A percentile compares a stretch with the other conserved stretches of the same genome.
phyloP scores from a whole-genome alignment of 2,888 invertebrate genomes.

The Spialia ferax region DNA sequence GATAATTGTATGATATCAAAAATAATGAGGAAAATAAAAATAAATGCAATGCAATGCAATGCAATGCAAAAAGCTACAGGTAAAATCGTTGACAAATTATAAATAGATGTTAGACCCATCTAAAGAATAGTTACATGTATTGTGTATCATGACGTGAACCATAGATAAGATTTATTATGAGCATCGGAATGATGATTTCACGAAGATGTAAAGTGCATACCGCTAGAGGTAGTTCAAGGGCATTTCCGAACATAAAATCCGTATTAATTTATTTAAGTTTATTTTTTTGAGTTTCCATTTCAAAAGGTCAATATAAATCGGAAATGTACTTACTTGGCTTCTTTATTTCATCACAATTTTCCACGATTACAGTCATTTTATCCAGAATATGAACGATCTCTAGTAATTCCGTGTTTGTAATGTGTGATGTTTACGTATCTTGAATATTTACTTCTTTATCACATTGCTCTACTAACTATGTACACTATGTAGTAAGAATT shows the following conservation, averaged over 20 bases:
- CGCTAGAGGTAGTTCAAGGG: too few species aligned
- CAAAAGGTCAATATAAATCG: background rate
- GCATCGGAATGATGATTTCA: too few species aligned
- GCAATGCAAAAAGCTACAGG: too few species aligned
- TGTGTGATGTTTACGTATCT: background rate
- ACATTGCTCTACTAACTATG: background rate
- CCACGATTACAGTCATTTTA: background rate
- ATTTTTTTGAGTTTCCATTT: background rate
- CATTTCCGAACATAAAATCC: too few species aligned
- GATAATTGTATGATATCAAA: too few species aligned
- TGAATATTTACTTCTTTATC: background rate
- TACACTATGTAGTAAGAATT: background rate
- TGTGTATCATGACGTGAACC: too few species aligned
- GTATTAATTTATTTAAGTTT: too few species aligned
- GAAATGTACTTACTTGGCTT: conserved; percentile 3
- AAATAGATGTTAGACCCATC: background rate
- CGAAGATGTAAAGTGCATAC: too few species aligned
- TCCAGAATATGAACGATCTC: background rate
- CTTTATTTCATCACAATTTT: background rate
- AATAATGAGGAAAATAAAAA: too few species aligned
- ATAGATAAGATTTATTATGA: too few species aligned
- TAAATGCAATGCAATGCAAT: too few species aligned
- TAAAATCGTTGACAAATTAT: background rate
- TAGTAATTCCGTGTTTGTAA: background rate
- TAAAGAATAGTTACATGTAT: background rate